Percentiles rank a stretch among this genome's conserved stretches.
Evolutionary conservation across 1,140 invertebrate genomes (phyloP).

Genomic region (Popillia japonica): DNA sequence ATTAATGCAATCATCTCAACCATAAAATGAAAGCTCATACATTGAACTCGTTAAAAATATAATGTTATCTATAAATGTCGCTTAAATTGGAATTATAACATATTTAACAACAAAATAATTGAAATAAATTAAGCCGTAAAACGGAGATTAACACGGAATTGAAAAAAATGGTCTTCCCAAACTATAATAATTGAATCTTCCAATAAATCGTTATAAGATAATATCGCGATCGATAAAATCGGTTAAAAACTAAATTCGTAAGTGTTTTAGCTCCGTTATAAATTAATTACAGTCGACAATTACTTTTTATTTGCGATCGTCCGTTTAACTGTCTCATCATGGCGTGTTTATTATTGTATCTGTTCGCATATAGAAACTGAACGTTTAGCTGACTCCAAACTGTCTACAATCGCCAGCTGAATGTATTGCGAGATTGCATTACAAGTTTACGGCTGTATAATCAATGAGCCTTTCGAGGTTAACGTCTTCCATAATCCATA

Average conservation of each 20-base stretch:
- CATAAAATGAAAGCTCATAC: too few relatives aligned
- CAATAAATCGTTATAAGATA: too few relatives aligned
- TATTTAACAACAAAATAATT: neutral
- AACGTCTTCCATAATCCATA: conserved; percentile 24
- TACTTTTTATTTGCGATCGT: neutral
- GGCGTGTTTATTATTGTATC: neutral
- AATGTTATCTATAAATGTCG: too few relatives aligned
- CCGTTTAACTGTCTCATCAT: neutral
- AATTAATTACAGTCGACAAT: neutral
- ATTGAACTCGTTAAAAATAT: too few relatives aligned
- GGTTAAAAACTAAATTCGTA: neutral
- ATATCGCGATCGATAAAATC: neutral
- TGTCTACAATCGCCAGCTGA: conserved; percentile 30
- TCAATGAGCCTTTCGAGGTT: conserved; percentile 28
- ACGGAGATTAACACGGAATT: neutral
- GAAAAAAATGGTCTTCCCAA: too few relatives aligned
- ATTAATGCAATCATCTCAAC: too few relatives aligned
- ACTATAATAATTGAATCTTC: too few relatives aligned
- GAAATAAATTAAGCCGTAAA: conserved; percentile 6
- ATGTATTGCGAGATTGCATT: neutral
- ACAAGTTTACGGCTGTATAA: conserved; percentile 24
- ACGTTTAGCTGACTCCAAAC: conserved; percentile 18
- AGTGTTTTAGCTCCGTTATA: neutral
- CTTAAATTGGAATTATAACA: too few relatives aligned
- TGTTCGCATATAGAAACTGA: neutral